Evolutionary conservation across 92 coral and sea anemone genomes (phyloP).

Genomic region (Palythoa grandis): DNA sequence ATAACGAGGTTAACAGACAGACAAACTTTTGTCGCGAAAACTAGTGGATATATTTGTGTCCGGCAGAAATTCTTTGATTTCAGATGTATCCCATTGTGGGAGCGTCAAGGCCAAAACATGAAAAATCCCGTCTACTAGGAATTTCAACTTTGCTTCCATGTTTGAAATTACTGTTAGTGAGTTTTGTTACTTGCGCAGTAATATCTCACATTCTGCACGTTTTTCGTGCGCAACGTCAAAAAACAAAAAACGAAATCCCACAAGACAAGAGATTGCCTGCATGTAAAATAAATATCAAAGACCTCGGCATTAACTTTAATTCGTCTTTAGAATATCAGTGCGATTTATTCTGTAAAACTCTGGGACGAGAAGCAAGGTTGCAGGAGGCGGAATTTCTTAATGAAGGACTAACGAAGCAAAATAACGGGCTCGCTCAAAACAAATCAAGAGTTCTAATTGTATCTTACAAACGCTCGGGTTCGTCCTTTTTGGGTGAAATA

Average conservation of each 20-base stretch:
- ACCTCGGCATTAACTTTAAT: neutral
- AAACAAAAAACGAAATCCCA: neutral
- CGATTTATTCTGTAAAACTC: neutral
- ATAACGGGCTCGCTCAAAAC: neutral
- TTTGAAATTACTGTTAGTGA: neutral
- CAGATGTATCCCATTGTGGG: slow-evolving; percentile 9
- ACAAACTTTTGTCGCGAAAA: neutral
- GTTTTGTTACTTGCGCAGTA: neutral
- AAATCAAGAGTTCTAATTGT: slow-evolving; percentile 50
- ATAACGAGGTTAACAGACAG: neutral
- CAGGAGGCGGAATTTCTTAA: neutral
- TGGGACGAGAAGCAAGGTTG: neutral
- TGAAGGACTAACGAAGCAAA: neutral
- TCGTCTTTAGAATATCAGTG: neutral
- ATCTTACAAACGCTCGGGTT: slow-evolving; percentile 69
- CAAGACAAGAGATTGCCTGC: neutral
- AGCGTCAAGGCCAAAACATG: slow-evolving; percentile 5
- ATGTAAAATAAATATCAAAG: slow-evolving; percentile 6
- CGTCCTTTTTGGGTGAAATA: slow-evolving; percentile 67
- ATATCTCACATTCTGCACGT: neutral
- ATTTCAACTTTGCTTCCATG: neutral
- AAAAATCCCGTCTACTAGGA: neutral
- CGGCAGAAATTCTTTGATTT: neutral
- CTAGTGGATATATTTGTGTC: neutral
- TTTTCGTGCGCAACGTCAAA: neutral